These are phyloP conservation scores for Caranx ignobilis DNA, from an alignment of 2,113 vertebrate species.

Conservation along the genomic window DNA sequence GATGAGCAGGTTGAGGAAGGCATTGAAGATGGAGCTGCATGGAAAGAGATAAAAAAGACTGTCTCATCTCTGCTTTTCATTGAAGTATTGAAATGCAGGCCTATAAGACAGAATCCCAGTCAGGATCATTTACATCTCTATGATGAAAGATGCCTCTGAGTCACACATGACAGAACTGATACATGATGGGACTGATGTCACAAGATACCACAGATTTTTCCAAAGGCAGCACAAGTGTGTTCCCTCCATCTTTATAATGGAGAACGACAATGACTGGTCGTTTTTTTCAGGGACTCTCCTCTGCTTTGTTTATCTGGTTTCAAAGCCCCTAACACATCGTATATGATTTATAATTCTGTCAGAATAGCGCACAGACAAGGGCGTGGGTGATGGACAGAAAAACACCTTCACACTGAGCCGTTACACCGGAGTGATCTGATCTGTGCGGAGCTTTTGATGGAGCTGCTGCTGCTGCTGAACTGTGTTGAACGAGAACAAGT, in stretches of 20 bases:
- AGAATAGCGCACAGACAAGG: background rate
- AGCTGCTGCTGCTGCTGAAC: background rate
- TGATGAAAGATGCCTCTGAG: background rate
- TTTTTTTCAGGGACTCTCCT: slow-evolving; percentile 23
- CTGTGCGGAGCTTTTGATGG: background rate
- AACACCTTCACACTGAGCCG: slow-evolving; percentile 1
- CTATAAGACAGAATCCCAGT: background rate
- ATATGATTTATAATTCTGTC: background rate
- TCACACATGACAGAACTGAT: background rate
- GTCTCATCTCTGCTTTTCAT: background rate
- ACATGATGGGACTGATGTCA: background rate
- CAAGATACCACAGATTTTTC: background rate
- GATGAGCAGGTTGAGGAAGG: slow-evolving; percentile 93
- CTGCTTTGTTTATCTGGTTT: background rate
- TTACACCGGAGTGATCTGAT: background rate
- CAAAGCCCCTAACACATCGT: background rate
- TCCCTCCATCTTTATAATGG: slow-evolving; percentile 44
- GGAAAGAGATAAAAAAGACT: slow-evolving; percentile 18
- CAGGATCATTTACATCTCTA: background rate
- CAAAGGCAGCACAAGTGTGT: slow-evolving; percentile 5
- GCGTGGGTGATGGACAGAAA: slow-evolving; percentile 27
- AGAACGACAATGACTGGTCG: slow-evolving; percentile 32
- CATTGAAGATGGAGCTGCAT: slow-evolving; percentile 91
- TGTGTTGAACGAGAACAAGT: slow-evolving; percentile 5
- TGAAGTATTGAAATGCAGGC: background rate